Percentiles rank a stretch among this genome's conserved stretches.
Conservation (phyloP, 2,888 invertebrate genomes). For the Campoplex capitator region DNA sequence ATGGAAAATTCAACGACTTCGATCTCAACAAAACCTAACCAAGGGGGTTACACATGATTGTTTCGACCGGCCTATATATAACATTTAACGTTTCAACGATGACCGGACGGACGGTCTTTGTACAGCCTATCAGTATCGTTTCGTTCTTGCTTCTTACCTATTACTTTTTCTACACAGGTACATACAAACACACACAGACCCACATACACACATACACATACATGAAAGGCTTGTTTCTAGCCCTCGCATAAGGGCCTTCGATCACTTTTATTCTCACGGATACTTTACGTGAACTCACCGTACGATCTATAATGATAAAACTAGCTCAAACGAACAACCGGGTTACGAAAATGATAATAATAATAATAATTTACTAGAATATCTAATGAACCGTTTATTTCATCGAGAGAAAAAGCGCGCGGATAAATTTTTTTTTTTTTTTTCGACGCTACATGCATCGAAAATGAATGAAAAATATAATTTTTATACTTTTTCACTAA, state of each 20-base stretch:
- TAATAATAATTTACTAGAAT: slow-evolving; percentile 3
- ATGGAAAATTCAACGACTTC: slow-evolving; percentile 83
- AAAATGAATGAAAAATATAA: background rate
- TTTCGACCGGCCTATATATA: slow-evolving; percentile 22
- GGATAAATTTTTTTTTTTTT: background rate
- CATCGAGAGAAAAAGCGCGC: background rate
- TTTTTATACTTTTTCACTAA: background rate
- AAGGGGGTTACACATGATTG: slow-evolving; percentile 19
- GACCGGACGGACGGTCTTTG: slow-evolving; percentile 23
- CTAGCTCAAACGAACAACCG: slow-evolving; percentile 49
- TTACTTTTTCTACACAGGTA: slow-evolving; percentile 3
- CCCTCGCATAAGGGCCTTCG: slow-evolving; percentile 31
- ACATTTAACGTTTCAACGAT: slow-evolving; percentile 32
- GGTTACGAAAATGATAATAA: slow-evolving; percentile 35
- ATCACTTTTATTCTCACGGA: slow-evolving; percentile 15
- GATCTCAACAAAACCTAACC: slow-evolving; percentile 74
- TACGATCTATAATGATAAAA: slow-evolving; percentile 30
- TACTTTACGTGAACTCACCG: background rate
- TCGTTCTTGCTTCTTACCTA: slow-evolving; percentile 24
- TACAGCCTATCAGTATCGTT: slow-evolving; percentile 4
- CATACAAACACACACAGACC: background rate
- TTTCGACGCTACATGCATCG: background rate
- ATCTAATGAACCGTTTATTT: background rate
- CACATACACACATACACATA: background rate
- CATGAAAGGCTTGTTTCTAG: background rate